Evolutionary conservation across 2,888 invertebrate species (phyloP), one percentile per base, ranked within the genome.

Genomic region (Alloplasta piceator): DNA sequence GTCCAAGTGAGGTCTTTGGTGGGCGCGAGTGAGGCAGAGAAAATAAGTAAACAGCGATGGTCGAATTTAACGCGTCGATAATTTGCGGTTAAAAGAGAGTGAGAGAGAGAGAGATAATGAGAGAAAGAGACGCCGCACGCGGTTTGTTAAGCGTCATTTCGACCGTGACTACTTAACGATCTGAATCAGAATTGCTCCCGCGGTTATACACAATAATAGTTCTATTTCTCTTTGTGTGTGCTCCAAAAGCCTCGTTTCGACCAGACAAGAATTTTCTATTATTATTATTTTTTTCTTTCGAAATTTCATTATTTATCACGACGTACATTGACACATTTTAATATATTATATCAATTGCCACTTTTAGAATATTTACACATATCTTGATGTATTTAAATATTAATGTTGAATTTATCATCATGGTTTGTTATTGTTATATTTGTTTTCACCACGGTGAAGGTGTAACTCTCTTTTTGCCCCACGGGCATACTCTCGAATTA

Each of bases 81-180:
- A 80, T 68, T 80, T 73, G 72, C 68, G 80, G 58, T 68, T 26
- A 26, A 68, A 46, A 12, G 64, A 63, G 70, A 72, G 7, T 7
- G 41, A 41, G 43, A 43, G 43, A 12, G 52, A 52, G 12, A 4
- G 12, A 4, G 52, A 12, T 12, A n/a, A 52, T 6, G 12, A 52
- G 12, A n/a, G 52, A 2, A n/a, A 12, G 52, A 12, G 26, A 26
- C 3, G 26, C 26, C 26, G 12, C 48, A 52, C 12, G n/a, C 70
- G 78, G 74, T 75, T 78, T 75, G 78, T 72, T 74, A 60, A 66
- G 78, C 78, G 75, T 52, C 74, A 14, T 68, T 73, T 80, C 76
- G 76, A 80, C 68, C 80, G 80, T 77, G 64, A 77, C 72, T 68
- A 60, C 76, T 80, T 70, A 80, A 80, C 76, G 80, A 77, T 80